Evolutionary conservation across 2,113 vertebrate species (phyloP), one percentile per base, ranked within the genome.

Genomic region (Sceloporus undulatus): DNA sequence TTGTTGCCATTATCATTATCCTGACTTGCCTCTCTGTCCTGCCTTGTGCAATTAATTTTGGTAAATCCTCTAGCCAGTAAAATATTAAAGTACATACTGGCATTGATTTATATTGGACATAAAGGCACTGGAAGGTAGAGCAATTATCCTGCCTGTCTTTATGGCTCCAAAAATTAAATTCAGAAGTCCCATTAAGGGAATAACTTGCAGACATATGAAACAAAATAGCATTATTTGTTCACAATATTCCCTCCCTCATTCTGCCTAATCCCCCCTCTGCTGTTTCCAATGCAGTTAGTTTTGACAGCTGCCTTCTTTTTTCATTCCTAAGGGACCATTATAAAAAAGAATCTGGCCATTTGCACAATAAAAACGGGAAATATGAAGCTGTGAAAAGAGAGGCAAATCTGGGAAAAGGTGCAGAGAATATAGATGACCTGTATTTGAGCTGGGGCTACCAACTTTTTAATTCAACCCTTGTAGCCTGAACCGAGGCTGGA

Each of bases 81-180:
- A 93, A 86, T 42, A 56, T 82, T 90, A 79, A 62, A 16, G 13
- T 9, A 1, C 34, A 82, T 86, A 85, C 85, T 84, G 91, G 89
- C 79, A 84, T 91, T 95, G 89, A 92, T 91, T 94, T 92, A 90
- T 87, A 71, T 90, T 40, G 82, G 92, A 90, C 83, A 91, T 80
- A 75, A 9, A 52, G 83, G 76, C 88, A 92, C 82, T 88, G 80
- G 54, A 85, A 93, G 91, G 81, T 79, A 90, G 76, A 87, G 85
- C 92, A 94, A 77, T 93, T 90, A 91, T 87, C 83, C 88, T 7
- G 56, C 77, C 1, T 91, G 92, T 93, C 94, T 94, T 95, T 62
- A 62, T 94, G 95, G 94, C 94, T 94, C 89, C 89, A 87, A 84
- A 87, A 95, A 95, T 94, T 93, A 93, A 94, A 94, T 82, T 87